Conservation (phyloP, 2,888 invertebrate genomes). For the Drosophila colorata region DNA sequence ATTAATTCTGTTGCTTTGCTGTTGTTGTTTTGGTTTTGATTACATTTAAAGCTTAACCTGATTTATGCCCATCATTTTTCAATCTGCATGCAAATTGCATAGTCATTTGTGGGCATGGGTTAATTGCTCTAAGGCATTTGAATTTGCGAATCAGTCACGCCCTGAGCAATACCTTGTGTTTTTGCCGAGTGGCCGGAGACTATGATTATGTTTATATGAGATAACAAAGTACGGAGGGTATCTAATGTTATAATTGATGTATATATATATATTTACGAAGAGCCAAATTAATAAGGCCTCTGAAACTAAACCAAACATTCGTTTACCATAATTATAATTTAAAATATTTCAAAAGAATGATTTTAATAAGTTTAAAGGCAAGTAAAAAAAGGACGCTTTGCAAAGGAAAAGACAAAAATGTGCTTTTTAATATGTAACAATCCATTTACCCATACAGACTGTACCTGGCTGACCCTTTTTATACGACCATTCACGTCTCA, state of each 20-base stretch:
- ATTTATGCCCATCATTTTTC: conserved; percentile 64
- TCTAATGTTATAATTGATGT: not conserved
- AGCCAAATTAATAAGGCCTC: no score
- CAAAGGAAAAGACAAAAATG: not conserved
- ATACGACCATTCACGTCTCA: conserved; percentile 14
- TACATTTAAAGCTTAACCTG: conserved; percentile 51
- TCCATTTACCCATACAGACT: not conserved
- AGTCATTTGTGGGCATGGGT: conserved; percentile 33
- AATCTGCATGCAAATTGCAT: conserved; percentile 31
- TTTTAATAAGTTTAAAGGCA: no score
- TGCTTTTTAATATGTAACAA: not conserved
- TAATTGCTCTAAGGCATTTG: conserved; percentile 39
- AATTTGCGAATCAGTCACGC: conserved; percentile 33
- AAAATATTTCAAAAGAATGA: no score
- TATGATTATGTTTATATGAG: conserved; percentile 16
- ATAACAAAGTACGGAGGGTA: not conserved
- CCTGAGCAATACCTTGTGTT: conserved; percentile 1
- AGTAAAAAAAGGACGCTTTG: no score
- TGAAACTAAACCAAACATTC: no score
- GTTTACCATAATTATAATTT: no score
- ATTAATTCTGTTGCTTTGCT: conserved; percentile 56
- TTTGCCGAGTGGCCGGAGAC: not conserved
- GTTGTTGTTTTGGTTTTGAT: conserved; percentile 52
- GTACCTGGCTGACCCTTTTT: conserved; percentile 14
- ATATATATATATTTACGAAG: no score